Conservation (phyloP, 2,113 vertebrate genomes). For the Hepsetus odoe region DNA sequence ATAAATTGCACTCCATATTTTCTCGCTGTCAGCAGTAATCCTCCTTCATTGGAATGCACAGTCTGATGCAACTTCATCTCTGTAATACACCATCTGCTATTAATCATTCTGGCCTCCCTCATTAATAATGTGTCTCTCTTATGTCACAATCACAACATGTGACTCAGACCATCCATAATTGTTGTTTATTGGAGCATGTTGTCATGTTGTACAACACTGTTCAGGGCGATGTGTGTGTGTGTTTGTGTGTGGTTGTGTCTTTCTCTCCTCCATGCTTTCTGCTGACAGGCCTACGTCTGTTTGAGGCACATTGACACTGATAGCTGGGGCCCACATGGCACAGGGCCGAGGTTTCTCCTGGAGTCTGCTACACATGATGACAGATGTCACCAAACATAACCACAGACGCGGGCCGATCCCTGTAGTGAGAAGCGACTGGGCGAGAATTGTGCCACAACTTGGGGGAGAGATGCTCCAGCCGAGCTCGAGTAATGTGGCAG, state of each 20-base stretch:
- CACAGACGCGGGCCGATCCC: slow-evolving; percentile 62
- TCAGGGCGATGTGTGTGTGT: background rate
- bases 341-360: slow-evolving; percentile 62
- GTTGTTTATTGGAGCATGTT: background rate
- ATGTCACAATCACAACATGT: background rate
- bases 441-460: slow-evolving; percentile 58
- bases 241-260: slow-evolving; percentile 14
- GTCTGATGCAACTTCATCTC: background rate
- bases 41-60: background rate
- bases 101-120: slow-evolving; percentile 32
- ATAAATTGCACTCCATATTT: background rate
- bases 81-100: slow-evolving; percentile 24
- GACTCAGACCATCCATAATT: slow-evolving; percentile 1
- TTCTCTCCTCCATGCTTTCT: slow-evolving; percentile 25
- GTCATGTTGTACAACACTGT: background rate
- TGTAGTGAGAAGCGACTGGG: slow-evolving; percentile 61
- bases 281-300: slow-evolving; percentile 30
- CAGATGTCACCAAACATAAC: slow-evolving; percentile 69
- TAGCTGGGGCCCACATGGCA: slow-evolving; percentile 57
- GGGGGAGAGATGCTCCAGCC: slow-evolving; percentile 59
- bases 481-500: slow-evolving; percentile 56
- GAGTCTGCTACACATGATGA: slow-evolving; percentile 66
- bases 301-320: slow-evolving; percentile 62
- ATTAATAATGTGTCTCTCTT: slow-evolving; percentile 17
- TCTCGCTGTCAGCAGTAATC: background rate